Base-by-base conservation (phyloP, 2,797 vertebrate species). In the Melanitta fusca region DNA sequence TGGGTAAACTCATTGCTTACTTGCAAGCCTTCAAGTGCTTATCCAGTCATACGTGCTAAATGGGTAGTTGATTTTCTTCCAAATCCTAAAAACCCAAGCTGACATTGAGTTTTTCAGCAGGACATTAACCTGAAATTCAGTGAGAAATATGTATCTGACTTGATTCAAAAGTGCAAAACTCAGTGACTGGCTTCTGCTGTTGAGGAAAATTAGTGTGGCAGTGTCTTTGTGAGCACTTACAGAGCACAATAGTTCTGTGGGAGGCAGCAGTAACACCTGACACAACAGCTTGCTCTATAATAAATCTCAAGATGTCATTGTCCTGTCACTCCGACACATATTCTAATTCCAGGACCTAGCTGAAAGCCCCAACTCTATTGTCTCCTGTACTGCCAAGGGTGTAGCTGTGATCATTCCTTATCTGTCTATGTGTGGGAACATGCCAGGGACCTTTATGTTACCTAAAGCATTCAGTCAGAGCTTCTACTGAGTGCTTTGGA, bases 401-500 rank as follows among this genome's bases (percentile, higher is more conserved):
- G 16, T 34, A 57, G 47, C 53, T 51, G 6, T 49, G 64, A 77
- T 49, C n/a, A 22, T 66, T 81, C 45, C 36, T 43, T 45, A 73
- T 27, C 41, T 72, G 17, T 45, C 41, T 72, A 18, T 38, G n/a
- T 4, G 39, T 41, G 0, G 66, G 53, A 82, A 88, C 38, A 74
- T 45, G 68, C n/a, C 60, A 77, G 53, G 79, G 47, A 2, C 39
- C 14, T 93, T 91, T 82, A 30, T 66, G 11, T 77, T 73, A 10
- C 54, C 49, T 75, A 83, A 89, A 86, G 66, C n/a, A 54, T 65
- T 78, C 8, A 4, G 45, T 81, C 47, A 19, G 36, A 88, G 11
- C 34, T 91, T 68, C 51, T 45, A 36, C 43, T 57, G 43, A 90
- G 39, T 65, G 53, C 32, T 95, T 94, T 91, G 82, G 74, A 95